These are phyloP conservation scores for Pangasius krempfi DNA, from an alignment of 2,797 vertebrate species.

Conservation along the genomic window DNA sequence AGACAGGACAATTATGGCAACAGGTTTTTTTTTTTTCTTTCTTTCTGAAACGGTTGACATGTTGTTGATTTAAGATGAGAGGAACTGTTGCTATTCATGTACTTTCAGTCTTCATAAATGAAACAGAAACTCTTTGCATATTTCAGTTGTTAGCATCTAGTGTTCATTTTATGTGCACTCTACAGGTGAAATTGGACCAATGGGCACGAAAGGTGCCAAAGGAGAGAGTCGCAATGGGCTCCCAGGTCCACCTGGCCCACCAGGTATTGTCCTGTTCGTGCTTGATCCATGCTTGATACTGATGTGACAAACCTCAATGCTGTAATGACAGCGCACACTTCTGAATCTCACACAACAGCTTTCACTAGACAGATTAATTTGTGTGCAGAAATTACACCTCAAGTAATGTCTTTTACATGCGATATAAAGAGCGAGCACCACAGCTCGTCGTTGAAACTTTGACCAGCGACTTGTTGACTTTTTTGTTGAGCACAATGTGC, in stretches of 20 bases:
- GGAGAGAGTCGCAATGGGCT: conserved; percentile 62
- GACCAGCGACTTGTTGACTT: too few relatives aligned
- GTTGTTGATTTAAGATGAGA: neutral
- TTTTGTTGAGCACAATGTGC: too few relatives aligned
- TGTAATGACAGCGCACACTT: neutral
- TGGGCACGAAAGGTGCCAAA: conserved; percentile 68
- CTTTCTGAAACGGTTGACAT: neutral
- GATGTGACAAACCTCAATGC: neutral
- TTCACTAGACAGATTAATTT: neutral
- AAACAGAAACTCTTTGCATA: conserved; percentile 20
- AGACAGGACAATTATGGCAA: neutral
- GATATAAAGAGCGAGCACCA: too few relatives aligned
- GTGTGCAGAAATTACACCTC: neutral
- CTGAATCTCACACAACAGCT: neutral
- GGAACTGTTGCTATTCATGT: neutral
- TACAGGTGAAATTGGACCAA: conserved; percentile 64
- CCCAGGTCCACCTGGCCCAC: conserved; percentile 63
- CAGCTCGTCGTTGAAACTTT: too few relatives aligned
- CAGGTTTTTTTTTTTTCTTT: too few relatives aligned
- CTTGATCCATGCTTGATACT: too few relatives aligned
- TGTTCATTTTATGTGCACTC: neutral
- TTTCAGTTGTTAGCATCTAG: neutral
- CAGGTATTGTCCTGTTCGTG: conserved; percentile 57
- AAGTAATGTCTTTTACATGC: neutral
- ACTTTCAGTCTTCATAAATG: conserved; percentile 7